Conservation (phyloP, 2,888 invertebrate genomes). For the Notodonta dromedarius region DNA sequence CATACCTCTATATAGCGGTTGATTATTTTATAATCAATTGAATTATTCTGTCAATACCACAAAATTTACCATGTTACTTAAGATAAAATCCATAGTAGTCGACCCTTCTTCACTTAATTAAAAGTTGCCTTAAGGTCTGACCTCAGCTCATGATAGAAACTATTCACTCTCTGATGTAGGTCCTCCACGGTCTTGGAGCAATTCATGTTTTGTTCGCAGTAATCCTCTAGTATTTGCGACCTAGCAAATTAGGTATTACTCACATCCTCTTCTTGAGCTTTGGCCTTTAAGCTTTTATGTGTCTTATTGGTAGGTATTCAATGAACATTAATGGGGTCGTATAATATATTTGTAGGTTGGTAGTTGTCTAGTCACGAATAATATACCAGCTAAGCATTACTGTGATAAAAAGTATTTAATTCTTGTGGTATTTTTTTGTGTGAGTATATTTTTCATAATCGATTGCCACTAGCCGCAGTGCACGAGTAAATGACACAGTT, state of each 20-base stretch:
- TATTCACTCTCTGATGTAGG: background rate
- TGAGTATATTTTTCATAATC: slow-evolving; percentile 53
- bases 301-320: background rate
- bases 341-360: too few species aligned
- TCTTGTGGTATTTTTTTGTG: slow-evolving; percentile 38
- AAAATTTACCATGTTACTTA: too few species aligned
- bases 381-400: too few species aligned
- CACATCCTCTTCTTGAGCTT: background rate
- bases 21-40: background rate
- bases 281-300: background rate
- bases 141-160: slow-evolving; percentile 1
- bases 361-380: too few species aligned
- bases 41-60: background rate
- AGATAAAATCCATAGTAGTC: background rate
- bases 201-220: background rate
- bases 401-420: background rate
- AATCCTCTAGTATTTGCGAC: background rate
- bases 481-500: slow-evolving; percentile 58
- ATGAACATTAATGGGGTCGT: background rate
- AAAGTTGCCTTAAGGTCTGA: background rate
- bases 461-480: slow-evolving; percentile 41
- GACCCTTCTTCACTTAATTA: slow-evolving; percentile 28
- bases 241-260: background rate
- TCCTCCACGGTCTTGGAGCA: background rate
- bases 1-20: slow-evolving; percentile 20